Evolutionary conservation across 2,888 invertebrate genomes (phyloP).

Genomic region (Polymixis lichenea): DNA sequence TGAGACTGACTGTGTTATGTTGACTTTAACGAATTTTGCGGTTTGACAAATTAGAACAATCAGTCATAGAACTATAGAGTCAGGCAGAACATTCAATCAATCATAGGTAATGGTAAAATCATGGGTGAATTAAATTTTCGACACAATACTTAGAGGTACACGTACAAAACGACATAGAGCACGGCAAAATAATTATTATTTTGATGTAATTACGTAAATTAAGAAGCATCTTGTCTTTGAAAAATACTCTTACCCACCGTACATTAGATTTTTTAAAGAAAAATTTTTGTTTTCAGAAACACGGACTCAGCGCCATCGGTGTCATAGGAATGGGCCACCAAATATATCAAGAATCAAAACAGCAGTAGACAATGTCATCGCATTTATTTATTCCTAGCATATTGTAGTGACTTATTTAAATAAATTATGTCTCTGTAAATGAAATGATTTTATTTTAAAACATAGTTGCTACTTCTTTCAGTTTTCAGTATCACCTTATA

Average conservation of each 20-base stretch:
- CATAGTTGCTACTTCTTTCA: neutral
- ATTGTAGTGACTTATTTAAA: neutral
- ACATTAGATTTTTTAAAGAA: neutral
- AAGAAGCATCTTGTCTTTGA: too few relatives aligned
- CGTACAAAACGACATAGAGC: neutral
- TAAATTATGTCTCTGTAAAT: neutral
- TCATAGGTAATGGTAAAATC: neutral
- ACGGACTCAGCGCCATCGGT: slow-evolving; percentile 67
- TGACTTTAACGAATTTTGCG: too few relatives aligned
- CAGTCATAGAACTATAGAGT: too few relatives aligned
- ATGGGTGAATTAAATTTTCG: neutral
- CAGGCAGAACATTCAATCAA: too few relatives aligned
- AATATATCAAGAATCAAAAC: slow-evolving; percentile 65
- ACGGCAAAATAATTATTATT: too few relatives aligned
- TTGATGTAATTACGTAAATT: too few relatives aligned
- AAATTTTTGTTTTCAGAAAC: slow-evolving; percentile 42
- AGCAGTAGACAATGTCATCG: slow-evolving; percentile 2
- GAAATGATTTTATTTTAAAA: neutral
- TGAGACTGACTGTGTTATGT: too few relatives aligned
- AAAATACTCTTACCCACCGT: neutral
- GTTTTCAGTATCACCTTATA: neutral
- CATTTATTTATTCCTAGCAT: neutral
- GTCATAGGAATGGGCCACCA: slow-evolving; percentile 69
- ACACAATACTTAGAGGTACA: neutral
- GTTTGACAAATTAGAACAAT: neutral